Evolutionary conservation across 2,888 invertebrate genomes (phyloP), one percentile per base, ranked within the genome.

Genomic region (Lobophora halterata): DNA sequence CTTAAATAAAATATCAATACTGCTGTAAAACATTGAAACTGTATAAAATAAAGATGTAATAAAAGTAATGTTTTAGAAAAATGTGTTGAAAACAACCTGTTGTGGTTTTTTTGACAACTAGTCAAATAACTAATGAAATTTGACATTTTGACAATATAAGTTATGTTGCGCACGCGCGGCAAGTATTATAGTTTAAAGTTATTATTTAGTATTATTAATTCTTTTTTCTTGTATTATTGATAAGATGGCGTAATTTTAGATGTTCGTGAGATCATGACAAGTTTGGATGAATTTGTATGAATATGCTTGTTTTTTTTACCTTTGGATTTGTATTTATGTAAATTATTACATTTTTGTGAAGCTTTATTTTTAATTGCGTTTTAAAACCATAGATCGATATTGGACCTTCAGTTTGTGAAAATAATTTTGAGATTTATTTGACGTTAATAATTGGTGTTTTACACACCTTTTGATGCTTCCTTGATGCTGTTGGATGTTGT

Each of bases 211-310:
- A 79, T 75, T 76, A 78, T 77, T 68, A 66, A 48, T 54, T 57
- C 28, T 19, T 69, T 71, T 53, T 71, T 71, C 67, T 72, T 68
- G 74, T 67, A 55, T 63, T 71, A 70, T 64, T 58, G 65, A 52
- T 83, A 85, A 83, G 87, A 86, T 85, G 85, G 85, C 86, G 83
- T 85, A 79, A 71, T 77, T 19, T 80, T 77, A 82, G 82, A 76
- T 80, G 79, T 82, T 82, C 78, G 66, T 72, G 77, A 73, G 71
- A 79, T 75, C 85, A 83, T 86, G 87, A 85, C 86, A 85, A 81
- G 79, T 72, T 36, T 42, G 76, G 68, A 75, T 78, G 77, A 60
- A 52, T 65, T 68, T 73, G 63, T 76, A 68, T 67, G 51, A 61
- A 61, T 65, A 68, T 71, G 74, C 72, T 76, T 74, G 71, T 65